phyloP scores from a whole-genome alignment of 1,140 invertebrate genomes.

The Apis mellifera region Amel_HAv3.1 CM009946.2:6329501-6330000 shows the following conservation, averaged over 20 bases:
- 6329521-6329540: too few species aligned
- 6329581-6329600: neutral
- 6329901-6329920: neutral
- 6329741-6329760: neutral
- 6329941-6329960: neutral
- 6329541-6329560: too few species aligned
- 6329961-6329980: neutral
- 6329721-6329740: neutral
- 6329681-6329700: neutral
- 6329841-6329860: slow-evolving; percentile 44
- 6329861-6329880: slow-evolving; percentile 29
- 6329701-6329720: too few species aligned
- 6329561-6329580: too few species aligned
- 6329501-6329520: too few species aligned
- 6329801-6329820: slow-evolving; percentile 8
- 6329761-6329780: neutral
- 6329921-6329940: neutral
- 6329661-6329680: too few species aligned
- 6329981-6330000: too few species aligned
- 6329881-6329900: slow-evolving; percentile 10
- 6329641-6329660: neutral
- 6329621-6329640: too few species aligned
- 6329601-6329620: neutral
- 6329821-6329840: slow-evolving; percentile 49
- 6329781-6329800: slow-evolving; percentile 29